Evolutionary conservation across 2,113 vertebrate genomes (phyloP).

Genomic region (Sinocyclocheilus grahami): DNA sequence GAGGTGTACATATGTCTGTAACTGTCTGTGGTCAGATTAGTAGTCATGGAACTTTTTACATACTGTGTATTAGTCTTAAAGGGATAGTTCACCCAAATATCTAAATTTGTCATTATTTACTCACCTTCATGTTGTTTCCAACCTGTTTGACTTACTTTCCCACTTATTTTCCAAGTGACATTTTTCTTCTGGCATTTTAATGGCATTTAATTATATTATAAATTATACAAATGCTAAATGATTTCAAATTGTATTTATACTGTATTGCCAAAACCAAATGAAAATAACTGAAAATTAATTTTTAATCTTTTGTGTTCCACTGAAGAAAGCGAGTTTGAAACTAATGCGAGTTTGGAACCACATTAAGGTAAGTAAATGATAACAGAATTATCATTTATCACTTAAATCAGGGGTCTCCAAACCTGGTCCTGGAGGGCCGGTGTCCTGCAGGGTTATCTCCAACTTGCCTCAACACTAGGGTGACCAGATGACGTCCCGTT

Average conservation of each 20-base stretch:
- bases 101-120: neutral
- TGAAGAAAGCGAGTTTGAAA: neutral
- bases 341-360: neutral
- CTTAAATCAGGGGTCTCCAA: too few species aligned
- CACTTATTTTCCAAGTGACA: neutral
- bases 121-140: neutral
- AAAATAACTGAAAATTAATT: too few species aligned
- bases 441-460: too few species aligned
- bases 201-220: neutral
- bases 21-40: constrained; percentile 55
- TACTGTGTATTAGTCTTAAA: neutral
- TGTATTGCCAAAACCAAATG: neutral
- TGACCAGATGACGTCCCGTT: too few species aligned
- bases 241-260: neutral
- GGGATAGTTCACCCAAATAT: neutral
- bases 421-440: too few species aligned
- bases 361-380: neutral
- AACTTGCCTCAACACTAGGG: too few species aligned
- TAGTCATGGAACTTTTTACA: neutral
- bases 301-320: neutral
- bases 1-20: constrained; percentile 55
- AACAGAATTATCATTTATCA: neutral
- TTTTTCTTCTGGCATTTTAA: neutral
- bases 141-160: neutral
- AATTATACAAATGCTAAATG: neutral